A percentile compares a stretch with the other conserved stretches of the same genome.
These are phyloP conservation scores for Antheraea assamensis DNA, from an alignment of 2,888 invertebrate species.

Conservation along the genomic window DNA sequence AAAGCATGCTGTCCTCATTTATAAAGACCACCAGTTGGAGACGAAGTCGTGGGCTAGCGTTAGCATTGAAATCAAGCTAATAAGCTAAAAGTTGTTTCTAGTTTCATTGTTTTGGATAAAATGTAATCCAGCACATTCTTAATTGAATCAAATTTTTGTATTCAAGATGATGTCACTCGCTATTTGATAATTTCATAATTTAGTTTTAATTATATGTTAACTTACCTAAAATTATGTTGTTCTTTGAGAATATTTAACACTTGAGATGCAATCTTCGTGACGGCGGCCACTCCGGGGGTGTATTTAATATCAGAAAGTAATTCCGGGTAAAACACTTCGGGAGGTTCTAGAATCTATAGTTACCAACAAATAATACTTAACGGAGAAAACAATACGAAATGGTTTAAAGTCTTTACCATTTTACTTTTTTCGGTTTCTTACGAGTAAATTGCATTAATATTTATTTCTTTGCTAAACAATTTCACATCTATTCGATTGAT, in stretches of 20 bases:
- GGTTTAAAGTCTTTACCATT: neutral
- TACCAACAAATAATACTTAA: neutral
- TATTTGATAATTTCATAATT: neutral
- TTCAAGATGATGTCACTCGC: neutral
- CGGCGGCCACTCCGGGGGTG: conserved; percentile 60
- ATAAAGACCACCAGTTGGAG: too few relatives aligned
- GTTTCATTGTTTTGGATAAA: neutral
- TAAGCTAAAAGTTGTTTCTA: too few relatives aligned
- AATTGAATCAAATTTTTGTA: neutral
- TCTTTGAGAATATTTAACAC: conserved; percentile 58
- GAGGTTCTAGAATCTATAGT: conserved; percentile 52
- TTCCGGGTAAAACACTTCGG: conserved; percentile 50
- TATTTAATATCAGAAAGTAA: conserved; percentile 54
- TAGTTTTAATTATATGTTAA: neutral
- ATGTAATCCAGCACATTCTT: neutral
- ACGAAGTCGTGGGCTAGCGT: too few relatives aligned
- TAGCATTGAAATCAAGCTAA: too few relatives aligned
- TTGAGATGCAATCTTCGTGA: conserved; percentile 66
- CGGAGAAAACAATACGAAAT: neutral
- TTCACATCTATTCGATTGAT: too few relatives aligned
- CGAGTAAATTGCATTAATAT: neutral
- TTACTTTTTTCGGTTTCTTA: neutral
- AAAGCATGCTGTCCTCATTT: too few relatives aligned
- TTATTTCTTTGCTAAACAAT: neutral
- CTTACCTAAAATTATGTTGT: conserved; percentile 66